Evolutionary conservation across 2,797 vertebrate genomes (phyloP).

Genomic region (Merluccius polli): DNA sequence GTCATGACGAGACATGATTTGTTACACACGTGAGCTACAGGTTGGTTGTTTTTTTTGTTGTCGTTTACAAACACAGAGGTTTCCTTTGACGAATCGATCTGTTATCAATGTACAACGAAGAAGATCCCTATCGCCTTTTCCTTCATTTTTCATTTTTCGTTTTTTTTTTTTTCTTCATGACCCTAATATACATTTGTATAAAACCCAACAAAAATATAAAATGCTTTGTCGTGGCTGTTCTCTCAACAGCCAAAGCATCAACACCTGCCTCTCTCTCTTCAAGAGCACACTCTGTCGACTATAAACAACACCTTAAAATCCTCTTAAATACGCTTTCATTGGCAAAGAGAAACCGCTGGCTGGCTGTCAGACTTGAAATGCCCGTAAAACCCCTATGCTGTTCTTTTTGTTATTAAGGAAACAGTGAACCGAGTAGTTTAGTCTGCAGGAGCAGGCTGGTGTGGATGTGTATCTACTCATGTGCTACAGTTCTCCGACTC

Average conservation of each 20-base stretch:
- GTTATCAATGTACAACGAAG: slow-evolving; percentile 72
- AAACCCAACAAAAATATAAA: slow-evolving; percentile 72
- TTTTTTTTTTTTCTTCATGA: slow-evolving; percentile 38
- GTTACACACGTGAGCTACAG: slow-evolving; percentile 68
- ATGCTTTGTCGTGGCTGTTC: slow-evolving; percentile 53
- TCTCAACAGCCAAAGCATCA: slow-evolving; percentile 49
- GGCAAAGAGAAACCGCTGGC: slow-evolving; percentile 50
- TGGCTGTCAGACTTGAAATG: neutral
- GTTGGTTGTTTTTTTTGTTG: slow-evolving; percentile 49
- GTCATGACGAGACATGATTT: slow-evolving; percentile 53
- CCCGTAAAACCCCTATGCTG: neutral
- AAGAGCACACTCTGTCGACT: slow-evolving; percentile 54
- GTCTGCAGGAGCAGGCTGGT: slow-evolving; percentile 55
- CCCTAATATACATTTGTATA: slow-evolving; percentile 78
- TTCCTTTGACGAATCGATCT: slow-evolving; percentile 69
- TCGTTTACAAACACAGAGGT: slow-evolving; percentile 65
- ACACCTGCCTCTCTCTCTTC: slow-evolving; percentile 44
- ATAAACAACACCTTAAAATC: slow-evolving; percentile 64
- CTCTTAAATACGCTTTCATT: slow-evolving; percentile 59
- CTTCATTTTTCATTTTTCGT: slow-evolving; percentile 24
- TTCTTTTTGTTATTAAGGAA: slow-evolving; percentile 35
- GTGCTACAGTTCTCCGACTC: slow-evolving; percentile 36
- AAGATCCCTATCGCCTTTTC: slow-evolving; percentile 38
- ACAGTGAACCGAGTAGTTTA: slow-evolving; percentile 63
- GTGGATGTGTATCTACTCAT: slow-evolving; percentile 35